Evolutionary conservation across 2,888 invertebrate genomes (phyloP).

Genomic region (Andricus quercusramuli): DNA sequence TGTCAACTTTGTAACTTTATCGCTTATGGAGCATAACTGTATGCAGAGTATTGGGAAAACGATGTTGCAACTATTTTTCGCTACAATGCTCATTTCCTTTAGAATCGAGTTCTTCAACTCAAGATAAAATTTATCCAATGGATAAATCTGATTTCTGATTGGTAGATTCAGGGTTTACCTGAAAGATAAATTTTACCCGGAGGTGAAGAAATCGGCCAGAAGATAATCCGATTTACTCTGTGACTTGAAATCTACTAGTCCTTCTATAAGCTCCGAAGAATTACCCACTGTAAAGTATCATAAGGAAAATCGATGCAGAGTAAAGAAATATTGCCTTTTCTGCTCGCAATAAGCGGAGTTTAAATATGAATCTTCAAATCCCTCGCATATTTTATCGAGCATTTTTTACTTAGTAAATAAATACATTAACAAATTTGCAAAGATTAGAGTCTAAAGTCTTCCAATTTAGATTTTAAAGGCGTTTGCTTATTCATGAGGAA

Average conservation of each 20-base stretch:
- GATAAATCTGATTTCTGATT: constrained; percentile 37
- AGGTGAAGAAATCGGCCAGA: constrained; percentile 41
- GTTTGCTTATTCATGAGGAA: neutral
- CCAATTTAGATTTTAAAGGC: neutral
- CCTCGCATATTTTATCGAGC: neutral
- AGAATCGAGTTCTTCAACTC: constrained; percentile 6
- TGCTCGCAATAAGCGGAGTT: constrained; percentile 1
- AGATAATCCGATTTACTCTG: constrained; percentile 39
- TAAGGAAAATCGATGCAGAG: constrained; percentile 20
- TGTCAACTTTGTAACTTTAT: neutral
- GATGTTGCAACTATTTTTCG: neutral
- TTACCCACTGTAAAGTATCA: constrained; percentile 35
- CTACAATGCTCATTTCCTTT: constrained; percentile 33
- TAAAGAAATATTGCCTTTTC: neutral
- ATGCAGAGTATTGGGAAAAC: neutral
- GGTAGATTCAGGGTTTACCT: constrained; percentile 33
- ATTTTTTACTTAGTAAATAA: neutral
- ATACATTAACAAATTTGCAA: neutral
- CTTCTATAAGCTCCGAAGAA: constrained; percentile 32
- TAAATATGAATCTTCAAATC: constrained; percentile 19
- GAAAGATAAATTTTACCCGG: constrained; percentile 33
- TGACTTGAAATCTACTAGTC: constrained; percentile 34
- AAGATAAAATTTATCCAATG: constrained; percentile 25
- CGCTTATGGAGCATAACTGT: neutral
- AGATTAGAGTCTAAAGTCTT: neutral